These are phyloP conservation scores for Gandaritis pyraliata DNA, from an alignment of 2,888 invertebrate species.

Conservation along the genomic window DNA sequence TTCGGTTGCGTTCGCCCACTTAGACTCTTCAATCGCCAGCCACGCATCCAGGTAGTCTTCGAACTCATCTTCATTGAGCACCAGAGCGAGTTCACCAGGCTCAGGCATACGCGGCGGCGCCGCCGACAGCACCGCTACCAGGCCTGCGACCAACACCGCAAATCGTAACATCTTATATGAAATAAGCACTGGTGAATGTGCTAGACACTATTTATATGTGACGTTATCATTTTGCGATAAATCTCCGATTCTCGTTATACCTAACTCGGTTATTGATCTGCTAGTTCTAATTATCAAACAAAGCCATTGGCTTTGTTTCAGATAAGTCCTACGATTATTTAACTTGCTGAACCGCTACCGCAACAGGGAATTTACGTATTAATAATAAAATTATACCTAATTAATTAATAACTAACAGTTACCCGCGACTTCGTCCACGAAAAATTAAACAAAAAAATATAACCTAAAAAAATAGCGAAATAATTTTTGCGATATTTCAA, in stretches of 20 bases:
- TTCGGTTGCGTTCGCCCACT: slow-evolving; percentile 51
- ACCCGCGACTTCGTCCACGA: no score
- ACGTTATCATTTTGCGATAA: slow-evolving; percentile 13
- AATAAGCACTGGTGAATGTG: slow-evolving; percentile 26
- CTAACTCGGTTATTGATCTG: slow-evolving; percentile 18
- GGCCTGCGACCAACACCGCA: slow-evolving; percentile 45
- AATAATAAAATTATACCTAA: no score
- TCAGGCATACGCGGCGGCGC: slow-evolving; percentile 56
- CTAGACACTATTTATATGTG: slow-evolving; percentile 30
- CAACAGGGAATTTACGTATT: no score
- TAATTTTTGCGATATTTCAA: no score
- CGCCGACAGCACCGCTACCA: slow-evolving; percentile 49
- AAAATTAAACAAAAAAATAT: no score
- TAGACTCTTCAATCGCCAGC: slow-evolving; percentile 63
- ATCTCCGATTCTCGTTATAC: slow-evolving; percentile 9
- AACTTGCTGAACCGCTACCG: no score
- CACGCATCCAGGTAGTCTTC: slow-evolving; percentile 76
- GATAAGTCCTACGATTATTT: no score
- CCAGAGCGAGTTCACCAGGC: slow-evolving; percentile 65
- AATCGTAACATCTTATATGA: slow-evolving; percentile 41
- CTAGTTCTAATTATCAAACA: slow-evolving; percentile 12
- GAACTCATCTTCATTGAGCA: slow-evolving; percentile 74
- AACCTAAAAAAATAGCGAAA: no score
- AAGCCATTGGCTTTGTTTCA: neutral
- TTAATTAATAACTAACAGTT: no score